Conservation (phyloP, 23 tunicate species). For the Aplidium turbinatum region DNA sequence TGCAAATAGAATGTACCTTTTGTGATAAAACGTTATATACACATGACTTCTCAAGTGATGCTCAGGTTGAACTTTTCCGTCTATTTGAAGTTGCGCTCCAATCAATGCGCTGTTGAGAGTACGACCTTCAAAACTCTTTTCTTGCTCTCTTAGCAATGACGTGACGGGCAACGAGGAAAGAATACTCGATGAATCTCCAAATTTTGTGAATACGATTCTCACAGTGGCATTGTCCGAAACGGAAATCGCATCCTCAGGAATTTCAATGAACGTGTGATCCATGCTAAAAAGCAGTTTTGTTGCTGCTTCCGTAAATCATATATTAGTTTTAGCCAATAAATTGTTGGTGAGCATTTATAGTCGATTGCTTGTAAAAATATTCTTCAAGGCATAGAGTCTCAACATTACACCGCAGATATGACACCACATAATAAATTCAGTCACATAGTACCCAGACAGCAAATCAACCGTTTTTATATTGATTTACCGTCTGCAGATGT, state of each 20-base stretch:
- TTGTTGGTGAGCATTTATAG: too few species aligned
- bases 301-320: too few species aligned
- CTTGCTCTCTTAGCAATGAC: constrained; percentile 25
- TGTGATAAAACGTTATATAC: constrained; percentile 54
- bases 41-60: constrained; percentile 32
- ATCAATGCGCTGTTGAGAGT: constrained; percentile 72
- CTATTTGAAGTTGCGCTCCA: constrained; percentile 45
- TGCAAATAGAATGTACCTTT: constrained; percentile 52
- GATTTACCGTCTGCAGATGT: too few species aligned
- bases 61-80: constrained; percentile 9
- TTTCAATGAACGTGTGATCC: constrained; percentile 40
- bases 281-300: constrained; percentile 12
- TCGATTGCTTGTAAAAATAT: too few species aligned
- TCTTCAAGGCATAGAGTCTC: too few species aligned
- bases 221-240: constrained; percentile 33
- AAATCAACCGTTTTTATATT: too few species aligned
- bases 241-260: constrained; percentile 35
- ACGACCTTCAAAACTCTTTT: constrained; percentile 51
- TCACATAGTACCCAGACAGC: too few species aligned
- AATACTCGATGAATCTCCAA: constrained; percentile 35
- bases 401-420: too few species aligned
- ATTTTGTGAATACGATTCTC: constrained; percentile 50
- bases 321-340: too few species aligned
- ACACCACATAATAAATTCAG: too few species aligned
- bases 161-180: constrained; percentile 37